These are phyloP conservation scores for Papilio aristodemus DNA, from an alignment of 1,140 invertebrate genomes.

Conservation along the genomic window DNA sequence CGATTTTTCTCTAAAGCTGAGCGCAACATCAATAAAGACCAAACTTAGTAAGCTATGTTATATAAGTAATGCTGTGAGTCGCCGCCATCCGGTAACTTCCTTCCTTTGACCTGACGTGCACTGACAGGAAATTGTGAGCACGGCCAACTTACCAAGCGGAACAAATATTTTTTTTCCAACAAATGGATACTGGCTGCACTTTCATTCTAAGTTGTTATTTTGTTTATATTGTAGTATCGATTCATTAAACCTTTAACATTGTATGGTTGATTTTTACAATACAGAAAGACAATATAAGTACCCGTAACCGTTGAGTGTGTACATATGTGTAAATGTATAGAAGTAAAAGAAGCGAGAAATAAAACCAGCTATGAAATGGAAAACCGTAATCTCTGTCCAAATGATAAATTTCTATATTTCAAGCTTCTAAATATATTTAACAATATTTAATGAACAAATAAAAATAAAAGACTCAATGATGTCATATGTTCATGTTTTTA, in stretches of 20 bases:
- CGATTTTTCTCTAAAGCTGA: slow-evolving; percentile 8
- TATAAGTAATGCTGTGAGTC: slow-evolving; percentile 16
- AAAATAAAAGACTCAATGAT: too few species aligned
- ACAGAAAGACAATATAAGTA: too few species aligned
- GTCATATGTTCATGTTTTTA: not conserved
- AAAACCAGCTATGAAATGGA: too few species aligned
- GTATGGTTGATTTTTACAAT: too few species aligned
- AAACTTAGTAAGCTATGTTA: slow-evolving; percentile 9
- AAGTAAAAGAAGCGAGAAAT: too few species aligned
- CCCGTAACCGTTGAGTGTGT: too few species aligned
- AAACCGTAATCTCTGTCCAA: too few species aligned
- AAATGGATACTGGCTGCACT: not conserved
- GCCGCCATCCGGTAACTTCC: slow-evolving; percentile 30
- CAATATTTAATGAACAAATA: too few species aligned
- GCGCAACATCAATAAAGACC: slow-evolving; percentile 4
- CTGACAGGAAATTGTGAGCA: slow-evolving; percentile 35
- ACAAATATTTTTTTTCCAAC: slow-evolving; percentile 34
- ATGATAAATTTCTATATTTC: too few species aligned
- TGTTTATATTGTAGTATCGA: not conserved
- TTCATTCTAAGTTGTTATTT: not conserved
- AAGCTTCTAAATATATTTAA: too few species aligned
- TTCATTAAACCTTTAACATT: too few species aligned
- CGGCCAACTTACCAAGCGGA: slow-evolving; percentile 37
- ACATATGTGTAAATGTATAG: too few species aligned
- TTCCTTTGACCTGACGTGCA: slow-evolving; percentile 40